Conservation (phyloP, 2,797 vertebrate species). For the Hydrolagus colliei region DNA sequence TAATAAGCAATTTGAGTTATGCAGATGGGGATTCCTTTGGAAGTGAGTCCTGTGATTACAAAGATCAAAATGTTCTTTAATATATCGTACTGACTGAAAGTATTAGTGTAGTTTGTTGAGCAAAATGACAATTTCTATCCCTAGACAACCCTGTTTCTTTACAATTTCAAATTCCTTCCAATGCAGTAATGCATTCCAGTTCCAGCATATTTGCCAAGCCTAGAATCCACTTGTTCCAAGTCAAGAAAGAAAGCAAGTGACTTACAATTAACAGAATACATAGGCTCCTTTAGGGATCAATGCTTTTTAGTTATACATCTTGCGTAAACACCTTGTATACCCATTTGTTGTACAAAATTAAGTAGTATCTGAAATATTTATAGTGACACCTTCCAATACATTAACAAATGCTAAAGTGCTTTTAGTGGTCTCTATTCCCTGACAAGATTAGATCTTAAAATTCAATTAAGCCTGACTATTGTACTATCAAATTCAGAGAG, state of each 20-base stretch:
- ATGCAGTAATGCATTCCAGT: background rate
- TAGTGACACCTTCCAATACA: background rate
- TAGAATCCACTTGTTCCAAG: background rate
- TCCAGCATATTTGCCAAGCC: conserved; percentile 5
- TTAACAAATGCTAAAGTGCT: background rate
- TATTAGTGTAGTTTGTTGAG: no score
- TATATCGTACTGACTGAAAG: background rate
- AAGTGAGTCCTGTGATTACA: background rate
- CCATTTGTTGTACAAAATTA: background rate
- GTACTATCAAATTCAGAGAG: background rate
- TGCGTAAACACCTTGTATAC: background rate
- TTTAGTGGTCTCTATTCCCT: background rate
- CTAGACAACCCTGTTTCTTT: no score
- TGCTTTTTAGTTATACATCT: background rate
- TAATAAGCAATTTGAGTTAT: no score
- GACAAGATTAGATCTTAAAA: conserved; percentile 3
- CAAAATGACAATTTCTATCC: no score
- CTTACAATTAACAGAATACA: conserved; percentile 6
- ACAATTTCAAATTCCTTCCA: conserved; percentile 9
- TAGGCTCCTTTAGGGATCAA: background rate
- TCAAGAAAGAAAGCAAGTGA: conserved; percentile 4
- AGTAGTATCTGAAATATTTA: background rate
- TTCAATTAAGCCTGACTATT: conserved; percentile 3
- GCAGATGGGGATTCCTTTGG: no score
- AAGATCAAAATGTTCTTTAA: conserved; percentile 24